Evolutionary conservation across 2,113 vertebrate species (phyloP), one percentile per base, ranked within the genome.

Genomic region (Todiramphus chloris): DNA sequence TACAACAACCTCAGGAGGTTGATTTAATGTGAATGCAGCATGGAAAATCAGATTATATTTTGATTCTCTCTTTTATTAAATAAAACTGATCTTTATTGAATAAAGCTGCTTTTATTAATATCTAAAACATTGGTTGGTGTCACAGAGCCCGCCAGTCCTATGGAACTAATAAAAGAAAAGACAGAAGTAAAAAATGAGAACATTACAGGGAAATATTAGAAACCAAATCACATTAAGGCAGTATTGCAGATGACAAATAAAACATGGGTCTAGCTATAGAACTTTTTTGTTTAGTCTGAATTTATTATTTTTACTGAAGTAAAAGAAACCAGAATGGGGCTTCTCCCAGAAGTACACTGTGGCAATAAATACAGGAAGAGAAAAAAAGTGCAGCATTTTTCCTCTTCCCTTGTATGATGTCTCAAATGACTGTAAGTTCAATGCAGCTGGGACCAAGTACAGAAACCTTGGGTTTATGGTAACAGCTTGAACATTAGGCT

Each of bases 91-190:
- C 95, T 90, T 96, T 89, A 97, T 96, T 96, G 87, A 97, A 90
- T 97, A 93, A 96, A 94, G 76, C 90, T 73, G 56, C 88, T 97
- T 97, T 97, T 97, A 97, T 97, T 98, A 97, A 97, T 97, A 96
- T 70, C 92, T 75, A 89, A 93, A 94, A 95, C 94, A 94, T 33
- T 69, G 60, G 83, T 67, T 81, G 94, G 86, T 96, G 85, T 95
- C 94, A 95, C 68, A 74, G 68, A 93, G 50, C 70, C 60, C 3
- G 5, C 69, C 73, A 75, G 80, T 86, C 66, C 93, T 84, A 67
- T 39, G 70, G 79, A 96, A 93, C 67, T 94, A 96, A 97, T 96
- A 97, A 96, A 96, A 95, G 64, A 68, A 18, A 79, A 91, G 87
- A 83, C 81, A 83, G 63, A 92, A 89, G 41, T 90, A 91, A 96